Conservation (phyloP, 1,140 invertebrate genomes). For the Ericerus pela region DNA sequence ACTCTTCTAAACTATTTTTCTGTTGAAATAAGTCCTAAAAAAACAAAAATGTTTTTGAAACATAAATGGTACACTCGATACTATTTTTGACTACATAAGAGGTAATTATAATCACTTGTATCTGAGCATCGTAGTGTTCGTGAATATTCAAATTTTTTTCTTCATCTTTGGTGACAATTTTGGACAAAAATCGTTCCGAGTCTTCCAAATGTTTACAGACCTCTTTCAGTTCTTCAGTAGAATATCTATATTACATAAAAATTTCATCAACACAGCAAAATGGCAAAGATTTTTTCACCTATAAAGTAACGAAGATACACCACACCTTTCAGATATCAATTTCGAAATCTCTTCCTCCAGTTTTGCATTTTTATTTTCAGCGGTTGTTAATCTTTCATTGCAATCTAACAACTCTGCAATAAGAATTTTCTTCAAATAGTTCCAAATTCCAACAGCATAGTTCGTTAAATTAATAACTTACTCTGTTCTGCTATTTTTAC, state of each 20-base stretch:
- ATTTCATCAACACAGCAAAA: not conserved
- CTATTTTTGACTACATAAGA: not conserved
- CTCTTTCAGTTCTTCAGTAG: not conserved
- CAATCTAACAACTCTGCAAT: not conserved
- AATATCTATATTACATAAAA: not conserved
- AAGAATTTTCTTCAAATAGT: not conserved
- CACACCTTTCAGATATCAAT: too few species aligned
- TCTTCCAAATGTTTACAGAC: not conserved
- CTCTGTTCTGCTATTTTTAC: slow-evolving; percentile 38
- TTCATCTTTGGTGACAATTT: not conserved
- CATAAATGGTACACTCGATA: not conserved
- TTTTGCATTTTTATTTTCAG: not conserved
- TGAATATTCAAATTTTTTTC: slow-evolving; percentile 1
- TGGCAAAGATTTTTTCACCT: too few species aligned
- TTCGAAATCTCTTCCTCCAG: not conserved
- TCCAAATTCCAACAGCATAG: not conserved
- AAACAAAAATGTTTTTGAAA: not conserved
- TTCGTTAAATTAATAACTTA: too few species aligned
- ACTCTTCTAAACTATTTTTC: not conserved
- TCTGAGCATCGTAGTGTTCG: not conserved
- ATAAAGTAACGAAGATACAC: too few species aligned
- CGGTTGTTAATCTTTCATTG: not conserved
- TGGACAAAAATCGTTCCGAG: not conserved
- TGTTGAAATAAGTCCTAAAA: not conserved
- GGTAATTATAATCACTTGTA: not conserved